These are phyloP conservation scores for Lineus longissimus DNA, from an alignment of 1,140 invertebrate genomes.

Conservation along the genomic window DNA sequence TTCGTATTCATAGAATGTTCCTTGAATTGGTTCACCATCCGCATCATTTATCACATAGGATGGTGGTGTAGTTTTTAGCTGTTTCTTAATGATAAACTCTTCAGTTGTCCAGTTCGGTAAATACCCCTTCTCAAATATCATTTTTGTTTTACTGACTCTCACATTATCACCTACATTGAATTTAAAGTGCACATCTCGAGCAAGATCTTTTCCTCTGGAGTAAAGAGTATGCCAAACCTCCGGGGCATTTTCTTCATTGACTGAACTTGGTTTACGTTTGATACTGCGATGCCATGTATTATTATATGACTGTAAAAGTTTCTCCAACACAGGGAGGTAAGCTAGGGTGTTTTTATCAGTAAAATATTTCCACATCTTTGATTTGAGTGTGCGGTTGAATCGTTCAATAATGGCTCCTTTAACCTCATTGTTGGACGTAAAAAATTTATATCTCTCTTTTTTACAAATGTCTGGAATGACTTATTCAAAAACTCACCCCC, in stretches of 20 bases:
- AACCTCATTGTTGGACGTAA: constrained; percentile 33
- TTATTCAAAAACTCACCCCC: constrained; percentile 16
- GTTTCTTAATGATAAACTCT: constrained; percentile 28
- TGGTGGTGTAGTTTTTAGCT: constrained; percentile 16
- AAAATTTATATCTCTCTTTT: constrained; percentile 9
- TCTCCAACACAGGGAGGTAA: constrained; percentile 45
- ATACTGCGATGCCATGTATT: constrained; percentile 50
- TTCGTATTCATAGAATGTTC: constrained; percentile 5
- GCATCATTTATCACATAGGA: constrained; percentile 19
- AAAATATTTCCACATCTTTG: constrained; percentile 53
- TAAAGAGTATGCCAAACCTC: constrained; percentile 4
- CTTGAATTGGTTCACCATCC: constrained; percentile 16
- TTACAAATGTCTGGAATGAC: constrained; percentile 11
- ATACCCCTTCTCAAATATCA: constrained; percentile 27
- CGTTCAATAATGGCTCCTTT: constrained; percentile 55
- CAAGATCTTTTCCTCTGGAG: not conserved
- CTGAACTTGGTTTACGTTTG: constrained; percentile 44
- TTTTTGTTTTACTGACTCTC: constrained; percentile 25
- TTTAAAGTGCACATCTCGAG: not conserved
- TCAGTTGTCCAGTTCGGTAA: constrained; percentile 28
- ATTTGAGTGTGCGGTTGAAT: constrained; percentile 54
- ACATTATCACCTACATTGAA: constrained; percentile 27
- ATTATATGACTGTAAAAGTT: constrained; percentile 52
- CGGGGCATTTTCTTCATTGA: constrained; percentile 21
- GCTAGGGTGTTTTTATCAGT: constrained; percentile 45